These are phyloP conservation scores for Patella pellucida DNA, from an alignment of 2,888 invertebrate species.

Conservation along the genomic window DNA sequence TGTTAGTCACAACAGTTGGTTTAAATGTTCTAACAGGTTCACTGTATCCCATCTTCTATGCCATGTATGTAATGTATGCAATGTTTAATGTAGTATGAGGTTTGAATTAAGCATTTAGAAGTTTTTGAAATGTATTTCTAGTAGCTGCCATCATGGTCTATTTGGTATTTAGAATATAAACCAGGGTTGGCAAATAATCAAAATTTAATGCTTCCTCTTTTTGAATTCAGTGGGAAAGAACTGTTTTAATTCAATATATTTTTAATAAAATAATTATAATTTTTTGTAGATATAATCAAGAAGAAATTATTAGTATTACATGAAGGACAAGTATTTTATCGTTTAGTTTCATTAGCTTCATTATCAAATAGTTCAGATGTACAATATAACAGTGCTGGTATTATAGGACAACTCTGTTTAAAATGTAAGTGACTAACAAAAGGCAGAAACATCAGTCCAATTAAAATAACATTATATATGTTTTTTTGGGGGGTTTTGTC, in stretches of 20 bases:
- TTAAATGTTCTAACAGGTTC: no score
- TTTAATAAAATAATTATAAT: no score
- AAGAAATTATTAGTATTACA: conserved; percentile 41
- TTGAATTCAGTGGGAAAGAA: no score
- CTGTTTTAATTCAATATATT: not conserved
- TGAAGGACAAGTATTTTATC: conserved; percentile 49
- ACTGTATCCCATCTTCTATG: no score
- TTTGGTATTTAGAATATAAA: not conserved
- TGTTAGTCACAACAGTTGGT: no score
- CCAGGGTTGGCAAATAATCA: no score
- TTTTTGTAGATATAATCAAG: conserved; percentile 53
- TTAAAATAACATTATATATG: no score
- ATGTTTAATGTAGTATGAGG: no score
- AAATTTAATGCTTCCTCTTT: no score
- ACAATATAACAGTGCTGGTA: conserved; percentile 64
- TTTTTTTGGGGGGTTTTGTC: no score
- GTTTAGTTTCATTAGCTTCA: conserved; percentile 53
- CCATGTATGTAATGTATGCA: no score
- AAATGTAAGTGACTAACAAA: conserved; percentile 41
- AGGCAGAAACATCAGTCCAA: no score
- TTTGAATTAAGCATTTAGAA: not conserved
- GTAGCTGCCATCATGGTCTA: not conserved
- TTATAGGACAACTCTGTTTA: conserved; percentile 56
- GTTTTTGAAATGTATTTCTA: not conserved
- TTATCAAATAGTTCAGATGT: conserved; percentile 50